Evolutionary conservation across 2,888 invertebrate species (phyloP).

Genomic region (Cylloceria caligata): DNA sequence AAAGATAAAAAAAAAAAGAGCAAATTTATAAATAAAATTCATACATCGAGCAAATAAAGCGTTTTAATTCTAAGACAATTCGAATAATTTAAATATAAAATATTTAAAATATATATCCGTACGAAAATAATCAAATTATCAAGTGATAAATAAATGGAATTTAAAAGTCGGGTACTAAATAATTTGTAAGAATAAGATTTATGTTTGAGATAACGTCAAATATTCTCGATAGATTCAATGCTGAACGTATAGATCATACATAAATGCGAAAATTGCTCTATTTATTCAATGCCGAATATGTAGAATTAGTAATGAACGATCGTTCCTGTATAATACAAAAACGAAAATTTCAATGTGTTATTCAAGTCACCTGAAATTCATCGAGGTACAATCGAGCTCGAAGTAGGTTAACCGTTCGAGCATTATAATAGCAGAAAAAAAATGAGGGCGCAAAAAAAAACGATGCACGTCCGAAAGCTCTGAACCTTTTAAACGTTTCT

Average conservation of each 20-base stretch:
- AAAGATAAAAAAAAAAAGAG: too few relatives aligned
- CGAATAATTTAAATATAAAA: too few relatives aligned
- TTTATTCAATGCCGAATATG: conserved; percentile 54
- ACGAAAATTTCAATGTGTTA: not conserved
- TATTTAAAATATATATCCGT: too few relatives aligned
- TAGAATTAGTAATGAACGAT: conserved; percentile 1
- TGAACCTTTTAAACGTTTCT: not conserved
- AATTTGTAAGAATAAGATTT: not conserved
- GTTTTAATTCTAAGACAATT: too few relatives aligned
- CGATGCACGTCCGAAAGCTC: not conserved
- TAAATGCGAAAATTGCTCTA: conserved; percentile 23
- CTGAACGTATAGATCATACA: not conserved
- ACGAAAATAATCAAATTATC: too few relatives aligned
- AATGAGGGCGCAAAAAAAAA: not conserved
- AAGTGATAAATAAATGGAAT: too few relatives aligned
- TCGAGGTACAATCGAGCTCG: not conserved
- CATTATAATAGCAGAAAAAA: conserved; percentile 2
- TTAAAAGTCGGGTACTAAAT: not conserved
- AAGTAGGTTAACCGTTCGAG: conserved; percentile 3
- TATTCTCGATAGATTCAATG: not conserved
- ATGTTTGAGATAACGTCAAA: not conserved
- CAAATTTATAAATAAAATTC: too few relatives aligned
- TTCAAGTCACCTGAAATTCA: conserved; percentile 1
- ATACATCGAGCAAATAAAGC: too few relatives aligned
- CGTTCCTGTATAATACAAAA: not conserved